Conservation (phyloP, 1,140 invertebrate species). For the Bombus confusus region DNA sequence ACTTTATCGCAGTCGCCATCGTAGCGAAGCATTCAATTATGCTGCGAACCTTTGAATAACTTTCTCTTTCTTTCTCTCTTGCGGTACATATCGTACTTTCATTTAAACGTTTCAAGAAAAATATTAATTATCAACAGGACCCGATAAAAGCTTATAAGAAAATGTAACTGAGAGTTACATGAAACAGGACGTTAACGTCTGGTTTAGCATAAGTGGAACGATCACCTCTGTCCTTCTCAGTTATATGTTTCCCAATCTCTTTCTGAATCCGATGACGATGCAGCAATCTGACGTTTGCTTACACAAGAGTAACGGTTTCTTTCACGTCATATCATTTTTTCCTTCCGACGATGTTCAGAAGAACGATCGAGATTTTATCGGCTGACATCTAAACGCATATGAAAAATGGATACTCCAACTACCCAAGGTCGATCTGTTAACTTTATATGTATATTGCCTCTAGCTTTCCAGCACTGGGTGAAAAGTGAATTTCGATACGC, state of each 20-base stretch:
- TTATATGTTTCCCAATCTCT: not conserved
- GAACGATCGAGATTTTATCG: constrained; percentile 34
- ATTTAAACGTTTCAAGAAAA: not conserved
- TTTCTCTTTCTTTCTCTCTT: not conserved
- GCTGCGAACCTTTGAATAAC: not conserved
- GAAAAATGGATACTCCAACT: constrained; percentile 49
- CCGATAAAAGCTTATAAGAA: not conserved
- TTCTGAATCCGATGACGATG: not conserved
- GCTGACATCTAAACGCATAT: constrained; percentile 43
- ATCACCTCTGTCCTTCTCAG: no score
- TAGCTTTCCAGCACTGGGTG: constrained; percentile 1
- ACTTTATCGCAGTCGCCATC: not conserved
- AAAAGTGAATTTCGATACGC: constrained; percentile 41
- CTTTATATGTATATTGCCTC: constrained; percentile 22
- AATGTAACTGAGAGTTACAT: not conserved
- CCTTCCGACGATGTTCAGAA: not conserved
- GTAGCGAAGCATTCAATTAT: not conserved
- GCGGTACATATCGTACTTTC: not conserved
- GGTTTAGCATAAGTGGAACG: not conserved
- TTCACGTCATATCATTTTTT: not conserved
- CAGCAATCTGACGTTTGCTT: not conserved
- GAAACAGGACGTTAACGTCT: not conserved
- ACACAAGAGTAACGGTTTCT: constrained; percentile 4
- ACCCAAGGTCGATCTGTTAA: constrained; percentile 7
- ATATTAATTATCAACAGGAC: not conserved